These are phyloP conservation scores for Chloroceryle aenea DNA, from an alignment of 2,113 vertebrate species.

Conservation along the genomic window DNA sequence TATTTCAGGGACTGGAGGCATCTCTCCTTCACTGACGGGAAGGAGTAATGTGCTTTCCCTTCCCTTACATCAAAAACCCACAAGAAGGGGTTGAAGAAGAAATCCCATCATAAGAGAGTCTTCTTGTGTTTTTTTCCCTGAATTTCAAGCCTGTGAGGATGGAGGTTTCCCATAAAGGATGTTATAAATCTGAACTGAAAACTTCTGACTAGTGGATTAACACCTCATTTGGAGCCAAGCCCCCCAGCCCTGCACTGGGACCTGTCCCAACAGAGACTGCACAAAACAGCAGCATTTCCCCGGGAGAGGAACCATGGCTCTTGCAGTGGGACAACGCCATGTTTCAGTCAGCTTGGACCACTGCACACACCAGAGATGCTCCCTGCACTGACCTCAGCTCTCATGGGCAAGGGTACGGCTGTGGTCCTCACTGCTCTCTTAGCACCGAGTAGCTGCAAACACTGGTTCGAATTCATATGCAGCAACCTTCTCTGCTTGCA, in stretches of 20 bases:
- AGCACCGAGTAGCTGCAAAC: background rate
- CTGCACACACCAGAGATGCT: background rate
- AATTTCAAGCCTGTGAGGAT: background rate
- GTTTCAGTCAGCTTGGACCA: background rate
- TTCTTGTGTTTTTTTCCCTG: background rate
- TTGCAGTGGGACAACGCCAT: background rate
- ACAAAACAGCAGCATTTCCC: background rate
- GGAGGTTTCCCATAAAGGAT: background rate
- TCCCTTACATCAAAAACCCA: background rate
- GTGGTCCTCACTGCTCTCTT: background rate
- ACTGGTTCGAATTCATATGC: background rate
- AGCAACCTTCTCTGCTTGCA: background rate
- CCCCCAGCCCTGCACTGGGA: background rate
- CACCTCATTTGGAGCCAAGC: background rate
- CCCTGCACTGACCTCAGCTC: background rate
- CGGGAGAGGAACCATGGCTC: background rate
- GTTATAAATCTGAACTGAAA: background rate
- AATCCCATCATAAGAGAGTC: background rate
- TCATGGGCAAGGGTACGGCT: background rate
- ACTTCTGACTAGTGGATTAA: background rate
- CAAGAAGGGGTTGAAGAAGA: background rate
- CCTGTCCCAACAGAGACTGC: accelerated
- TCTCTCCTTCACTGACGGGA: background rate
- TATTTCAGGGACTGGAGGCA: background rate
- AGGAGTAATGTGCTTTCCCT: background rate